Base-by-base conservation (phyloP, 2,888 invertebrate species). In the Standfussiana lucernea region DNA sequence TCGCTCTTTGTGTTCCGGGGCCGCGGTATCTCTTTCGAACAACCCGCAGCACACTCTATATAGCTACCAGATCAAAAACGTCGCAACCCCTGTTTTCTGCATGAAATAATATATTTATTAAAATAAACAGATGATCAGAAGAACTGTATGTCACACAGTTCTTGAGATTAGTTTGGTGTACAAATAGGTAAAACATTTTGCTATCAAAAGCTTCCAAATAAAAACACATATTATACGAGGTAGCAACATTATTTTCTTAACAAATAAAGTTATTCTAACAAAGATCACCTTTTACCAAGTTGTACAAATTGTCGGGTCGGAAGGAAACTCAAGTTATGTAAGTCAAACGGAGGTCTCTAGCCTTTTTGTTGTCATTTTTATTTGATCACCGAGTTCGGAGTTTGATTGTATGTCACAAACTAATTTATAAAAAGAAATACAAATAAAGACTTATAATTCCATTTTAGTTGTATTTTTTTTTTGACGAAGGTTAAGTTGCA, bases 291-390 rank as follows among this genome's bases (percentile, higher is more conserved):
- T 53, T 28, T 50, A 35, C 67, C 59, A 50, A 59, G 24, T 59
- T 70, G 42, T 70, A 82, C 64, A 77, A 87, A 87, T 88, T 83
- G 75, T 59, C 76, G 74, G 85, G 82, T 70, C 77, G 84, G 85
- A 85, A 84, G 82, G 73, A 87, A 80, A 86, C 83, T 84, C 82
- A 74, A 69, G 66, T 75, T 81, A 77, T 76, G 67, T 75, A 77
- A 77, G 67, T 75, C 75, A 67, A 81, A 70, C 71, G 66, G 73
- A 67, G 62, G 45, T 24, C 53, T n/a, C 64, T 67, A 71, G 35
- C 80, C 75, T 79, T 74, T 73, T 79, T 71, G n/a, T 72, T 42
- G 62, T 56, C 13, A 72, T 64, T 77, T 72, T 86, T 86, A 79
- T 86, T 86, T 86, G 86, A 85, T 83, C 75, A 74, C 76, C 37